These are phyloP conservation scores for Diarsia brunnea DNA, from an alignment of 2,888 invertebrate genomes.

Conservation along the genomic window DNA sequence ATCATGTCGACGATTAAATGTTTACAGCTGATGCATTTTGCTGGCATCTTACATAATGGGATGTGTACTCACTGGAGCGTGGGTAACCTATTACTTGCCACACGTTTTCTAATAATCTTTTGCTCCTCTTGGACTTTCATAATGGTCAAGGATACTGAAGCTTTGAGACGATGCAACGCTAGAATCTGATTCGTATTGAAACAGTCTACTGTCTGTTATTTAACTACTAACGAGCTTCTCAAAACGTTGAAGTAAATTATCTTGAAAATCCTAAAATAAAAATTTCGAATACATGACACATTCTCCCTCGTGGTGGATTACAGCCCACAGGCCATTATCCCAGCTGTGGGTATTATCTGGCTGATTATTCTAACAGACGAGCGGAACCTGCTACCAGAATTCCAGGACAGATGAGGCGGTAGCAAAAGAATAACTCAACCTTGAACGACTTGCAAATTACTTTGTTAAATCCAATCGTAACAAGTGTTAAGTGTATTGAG, in stretches of 20 bases:
- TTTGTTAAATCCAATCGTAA: slow-evolving; percentile 5
- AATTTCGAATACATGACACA: background rate
- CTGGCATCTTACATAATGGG: slow-evolving; percentile 28
- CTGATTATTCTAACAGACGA: background rate
- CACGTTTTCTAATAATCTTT: slow-evolving; percentile 14
- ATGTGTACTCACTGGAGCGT: slow-evolving; percentile 23
- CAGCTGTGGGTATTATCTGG: background rate
- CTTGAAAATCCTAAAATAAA: background rate
- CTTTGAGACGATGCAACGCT: background rate
- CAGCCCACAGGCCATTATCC: background rate
- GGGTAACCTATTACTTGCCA: slow-evolving; percentile 4
- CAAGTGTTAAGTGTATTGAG: slow-evolving; percentile 22
- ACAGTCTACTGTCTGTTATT: background rate
- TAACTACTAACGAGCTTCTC: background rate
- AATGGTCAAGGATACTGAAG: background rate
- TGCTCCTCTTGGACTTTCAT: background rate
- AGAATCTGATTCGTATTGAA: background rate
- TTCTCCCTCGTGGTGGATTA: background rate
- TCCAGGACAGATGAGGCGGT: background rate
- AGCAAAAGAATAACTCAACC: background rate
- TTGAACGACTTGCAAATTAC: slow-evolving; percentile 10
- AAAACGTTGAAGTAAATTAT: background rate
- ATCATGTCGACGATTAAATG: slow-evolving; percentile 48
- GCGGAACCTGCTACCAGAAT: background rate
- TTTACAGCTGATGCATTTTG: slow-evolving; percentile 51